These are phyloP conservation scores for Microplitis mediator DNA, from an alignment of 1,140 invertebrate genomes.

Conservation along the genomic window DNA sequence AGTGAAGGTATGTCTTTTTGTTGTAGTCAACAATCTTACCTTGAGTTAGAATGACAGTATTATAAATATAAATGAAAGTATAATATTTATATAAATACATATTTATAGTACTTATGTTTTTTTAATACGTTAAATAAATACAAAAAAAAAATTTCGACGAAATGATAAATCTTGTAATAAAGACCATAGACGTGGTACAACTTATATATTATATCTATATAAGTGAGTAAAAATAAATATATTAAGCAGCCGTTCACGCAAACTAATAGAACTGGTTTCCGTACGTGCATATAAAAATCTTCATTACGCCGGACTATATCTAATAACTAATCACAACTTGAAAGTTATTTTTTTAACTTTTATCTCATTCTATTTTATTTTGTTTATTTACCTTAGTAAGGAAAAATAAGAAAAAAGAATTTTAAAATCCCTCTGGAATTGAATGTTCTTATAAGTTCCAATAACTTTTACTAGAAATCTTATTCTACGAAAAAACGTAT, in stretches of 20 bases:
- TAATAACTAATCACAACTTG: conserved; percentile 46
- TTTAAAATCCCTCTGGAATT: conserved; percentile 29
- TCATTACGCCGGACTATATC: conserved; percentile 17
- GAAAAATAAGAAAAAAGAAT: conserved; percentile 1
- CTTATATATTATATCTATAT: neutral
- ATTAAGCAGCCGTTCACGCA: conserved; percentile 10
- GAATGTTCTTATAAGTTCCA: conserved; percentile 43
- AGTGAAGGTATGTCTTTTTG: neutral
- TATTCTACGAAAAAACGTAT: conserved; percentile 16
- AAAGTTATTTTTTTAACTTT: conserved; percentile 29
- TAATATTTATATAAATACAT: neutral
- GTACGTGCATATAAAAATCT: conserved; percentile 42
- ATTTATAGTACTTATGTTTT: neutral
- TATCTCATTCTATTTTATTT: neutral
- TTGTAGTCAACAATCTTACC: neutral
- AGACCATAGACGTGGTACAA: no score
- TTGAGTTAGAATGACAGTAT: conserved; percentile 1
- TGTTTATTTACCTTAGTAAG: neutral
- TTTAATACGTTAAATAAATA: no score
- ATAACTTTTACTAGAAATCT: conserved; percentile 50
- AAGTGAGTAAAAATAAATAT: conserved; percentile 14
- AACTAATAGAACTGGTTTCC: conserved; percentile 46
- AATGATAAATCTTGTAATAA: neutral
- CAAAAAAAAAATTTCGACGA: neutral
- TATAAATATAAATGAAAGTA: conserved; percentile 5